phyloP scores from a whole-genome alignment of 2,888 invertebrate genomes.

The Drosophila peninsularis region DNA sequence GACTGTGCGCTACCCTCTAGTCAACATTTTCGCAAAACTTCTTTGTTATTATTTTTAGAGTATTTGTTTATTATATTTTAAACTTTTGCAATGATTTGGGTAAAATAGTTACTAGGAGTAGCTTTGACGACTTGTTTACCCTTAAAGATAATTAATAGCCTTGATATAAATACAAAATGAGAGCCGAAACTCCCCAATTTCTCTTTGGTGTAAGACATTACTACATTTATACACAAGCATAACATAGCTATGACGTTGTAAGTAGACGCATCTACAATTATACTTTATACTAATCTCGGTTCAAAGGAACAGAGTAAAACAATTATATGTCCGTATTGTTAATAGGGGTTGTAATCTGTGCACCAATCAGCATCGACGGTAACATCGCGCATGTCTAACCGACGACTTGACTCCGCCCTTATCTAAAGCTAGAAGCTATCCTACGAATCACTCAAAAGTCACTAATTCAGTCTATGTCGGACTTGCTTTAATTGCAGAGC shows the following conservation, averaged over 20 bases:
- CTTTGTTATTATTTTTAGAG: neutral
- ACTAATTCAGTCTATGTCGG: constrained; percentile 66
- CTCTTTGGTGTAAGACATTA: too few relatives aligned
- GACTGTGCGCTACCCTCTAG: neutral
- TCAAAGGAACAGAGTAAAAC: neutral
- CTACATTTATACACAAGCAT: too few relatives aligned
- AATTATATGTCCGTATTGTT: constrained; percentile 17
- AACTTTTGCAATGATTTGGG: neutral
- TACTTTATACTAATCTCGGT: neutral
- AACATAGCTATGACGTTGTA: too few relatives aligned
- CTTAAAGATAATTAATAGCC: neutral
- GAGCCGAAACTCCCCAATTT: neutral
- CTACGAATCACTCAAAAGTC: neutral
- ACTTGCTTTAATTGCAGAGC: constrained; percentile 82
- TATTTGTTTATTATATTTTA: neutral
- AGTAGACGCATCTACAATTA: neutral
- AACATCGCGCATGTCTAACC: constrained; percentile 63
- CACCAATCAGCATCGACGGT: constrained; percentile 54
- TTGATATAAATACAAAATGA: neutral
- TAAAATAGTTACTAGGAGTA: neutral
- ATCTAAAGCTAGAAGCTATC: constrained; percentile 21
- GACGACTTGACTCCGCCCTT: constrained; percentile 58
- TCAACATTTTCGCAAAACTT: neutral
- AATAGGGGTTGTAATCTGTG: constrained; percentile 62
- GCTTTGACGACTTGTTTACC: too few relatives aligned